Conservation (phyloP, 2,888 invertebrate species). For the Clivina fossor region DNA sequence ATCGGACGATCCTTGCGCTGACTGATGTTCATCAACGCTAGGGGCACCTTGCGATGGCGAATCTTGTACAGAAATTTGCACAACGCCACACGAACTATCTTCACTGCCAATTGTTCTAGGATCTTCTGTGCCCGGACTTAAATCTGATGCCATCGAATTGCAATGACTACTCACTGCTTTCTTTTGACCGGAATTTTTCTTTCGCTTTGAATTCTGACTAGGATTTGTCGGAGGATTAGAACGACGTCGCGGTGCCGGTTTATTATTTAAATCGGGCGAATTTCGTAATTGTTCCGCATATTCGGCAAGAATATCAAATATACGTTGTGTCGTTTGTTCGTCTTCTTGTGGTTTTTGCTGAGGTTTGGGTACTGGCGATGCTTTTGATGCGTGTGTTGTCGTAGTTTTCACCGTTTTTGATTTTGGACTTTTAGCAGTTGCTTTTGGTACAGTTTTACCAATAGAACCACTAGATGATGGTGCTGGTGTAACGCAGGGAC, state of each 20-base stretch:
- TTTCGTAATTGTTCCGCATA: conserved; percentile 79
- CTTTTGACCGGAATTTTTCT: conserved; percentile 64
- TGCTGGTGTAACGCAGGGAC: conserved; percentile 60
- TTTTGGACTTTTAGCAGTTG: conserved; percentile 52
- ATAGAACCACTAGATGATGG: conserved; percentile 49
- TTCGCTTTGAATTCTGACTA: conserved; percentile 69
- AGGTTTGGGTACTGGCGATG: conserved; percentile 66
- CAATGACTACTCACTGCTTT: conserved; percentile 52
- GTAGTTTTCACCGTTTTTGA: conserved; percentile 62
- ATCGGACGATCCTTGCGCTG: conserved; percentile 40
- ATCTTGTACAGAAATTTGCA: conserved; percentile 58
- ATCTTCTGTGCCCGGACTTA: conserved; percentile 66
- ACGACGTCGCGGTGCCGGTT: conserved; percentile 75
- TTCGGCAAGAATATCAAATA: conserved; percentile 76
- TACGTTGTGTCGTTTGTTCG: conserved; percentile 77
- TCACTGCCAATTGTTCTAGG: conserved; percentile 73
- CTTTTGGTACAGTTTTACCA: conserved; percentile 56
- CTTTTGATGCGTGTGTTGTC: conserved; percentile 62
- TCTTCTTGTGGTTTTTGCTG: conserved; percentile 78
- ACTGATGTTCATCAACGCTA: conserved; percentile 50
- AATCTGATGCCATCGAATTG: conserved; percentile 51
- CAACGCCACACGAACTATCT: conserved; percentile 73
- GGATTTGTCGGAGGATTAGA: conserved; percentile 74
- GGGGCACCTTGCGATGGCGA: conserved; percentile 60
- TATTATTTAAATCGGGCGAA: conserved; percentile 77